Conservation (phyloP, 2,888 invertebrate genomes). For the Cerceris ruficornis region DNA sequence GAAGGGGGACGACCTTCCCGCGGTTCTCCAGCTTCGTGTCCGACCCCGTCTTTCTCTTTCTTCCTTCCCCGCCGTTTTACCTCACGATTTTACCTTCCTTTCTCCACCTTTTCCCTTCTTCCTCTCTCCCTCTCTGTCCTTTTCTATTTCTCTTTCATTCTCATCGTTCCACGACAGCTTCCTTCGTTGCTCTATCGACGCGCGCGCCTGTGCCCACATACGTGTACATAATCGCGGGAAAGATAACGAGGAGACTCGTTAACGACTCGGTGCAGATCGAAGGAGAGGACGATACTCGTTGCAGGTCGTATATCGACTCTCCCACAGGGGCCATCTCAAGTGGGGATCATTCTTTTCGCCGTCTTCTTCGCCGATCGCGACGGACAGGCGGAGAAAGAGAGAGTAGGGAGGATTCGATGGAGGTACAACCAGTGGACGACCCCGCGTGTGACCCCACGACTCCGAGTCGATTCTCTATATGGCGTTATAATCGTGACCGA, state of each 20-base stretch:
- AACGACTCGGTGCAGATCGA: constrained; percentile 60
- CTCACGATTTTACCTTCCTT: background rate
- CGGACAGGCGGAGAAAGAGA: background rate
- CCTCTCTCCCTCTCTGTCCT: constrained; percentile 41
- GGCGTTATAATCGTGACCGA: constrained; percentile 66
- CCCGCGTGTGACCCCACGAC: constrained; percentile 65
- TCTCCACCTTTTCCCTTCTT: constrained; percentile 34
- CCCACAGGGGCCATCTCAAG: constrained; percentile 25
- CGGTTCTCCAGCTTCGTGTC: constrained; percentile 59
- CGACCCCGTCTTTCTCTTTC: constrained; percentile 57
- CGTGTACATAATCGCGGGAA: constrained; percentile 36
- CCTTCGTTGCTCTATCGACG: constrained; percentile 22
- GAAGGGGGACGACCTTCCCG: constrained; percentile 63
- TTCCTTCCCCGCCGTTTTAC: constrained; percentile 23
- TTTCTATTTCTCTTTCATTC: constrained; percentile 27
- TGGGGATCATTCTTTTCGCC: constrained; percentile 26
- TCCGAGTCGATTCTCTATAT: constrained; percentile 60
- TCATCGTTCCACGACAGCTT: constrained; percentile 20
- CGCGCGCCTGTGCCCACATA: constrained; percentile 8
- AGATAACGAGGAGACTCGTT: constrained; percentile 67
- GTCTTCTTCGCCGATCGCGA: constrained; percentile 20
- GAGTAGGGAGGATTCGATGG: constrained; percentile 25
- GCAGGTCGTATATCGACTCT: constrained; percentile 58
- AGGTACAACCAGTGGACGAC: constrained; percentile 57
- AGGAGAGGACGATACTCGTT: constrained; percentile 44